A percentile compares a stretch with the other conserved stretches of the same genome.
phyloP scores from a whole-genome alignment of 2,888 invertebrate species.

The Diabrotica balteata region DNA sequence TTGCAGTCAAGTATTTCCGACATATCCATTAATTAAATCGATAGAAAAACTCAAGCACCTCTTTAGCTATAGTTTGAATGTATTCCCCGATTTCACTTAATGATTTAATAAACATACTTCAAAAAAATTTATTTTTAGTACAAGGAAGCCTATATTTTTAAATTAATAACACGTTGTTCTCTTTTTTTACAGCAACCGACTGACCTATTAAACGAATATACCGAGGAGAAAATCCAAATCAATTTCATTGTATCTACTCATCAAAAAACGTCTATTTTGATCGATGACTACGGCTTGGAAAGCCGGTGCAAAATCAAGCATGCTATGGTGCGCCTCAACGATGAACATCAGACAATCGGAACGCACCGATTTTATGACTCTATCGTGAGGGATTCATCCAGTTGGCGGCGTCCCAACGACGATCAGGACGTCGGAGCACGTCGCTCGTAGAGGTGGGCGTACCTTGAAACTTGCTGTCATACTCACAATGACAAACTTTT shows the following conservation, averaged over 20 bases:
- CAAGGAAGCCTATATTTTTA: not conserved
- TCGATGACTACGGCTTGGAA: slow-evolving; percentile 39
- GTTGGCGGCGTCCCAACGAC: slow-evolving; percentile 45
- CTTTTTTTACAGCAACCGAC: slow-evolving; percentile 14
- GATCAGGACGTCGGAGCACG: not conserved
- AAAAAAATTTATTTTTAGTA: too few relatives aligned
- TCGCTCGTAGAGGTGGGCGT: slow-evolving; percentile 8
- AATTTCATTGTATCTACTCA: slow-evolving; percentile 9
- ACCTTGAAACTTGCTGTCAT: too few relatives aligned
- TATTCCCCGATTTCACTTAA: too few relatives aligned
- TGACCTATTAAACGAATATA: slow-evolving; percentile 12
- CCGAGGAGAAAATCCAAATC: slow-evolving; percentile 23
- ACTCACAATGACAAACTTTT: too few relatives aligned
- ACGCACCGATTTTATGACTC: slow-evolving; percentile 20
- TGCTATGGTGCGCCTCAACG: slow-evolving; percentile 16
- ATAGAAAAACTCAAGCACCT: too few relatives aligned
- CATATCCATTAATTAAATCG: too few relatives aligned
- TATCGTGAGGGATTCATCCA: slow-evolving; percentile 35
- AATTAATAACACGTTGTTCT: slow-evolving; percentile 4
- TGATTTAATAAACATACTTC: too few relatives aligned
- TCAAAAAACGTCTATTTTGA: slow-evolving; percentile 43
- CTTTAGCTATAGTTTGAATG: too few relatives aligned
- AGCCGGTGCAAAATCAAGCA: slow-evolving; percentile 19
- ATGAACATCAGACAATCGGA: slow-evolving; percentile 20
- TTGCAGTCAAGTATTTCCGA: too few relatives aligned